Conservation (phyloP, 2,888 invertebrate genomes). For the Thereva nobilitata region DNA sequence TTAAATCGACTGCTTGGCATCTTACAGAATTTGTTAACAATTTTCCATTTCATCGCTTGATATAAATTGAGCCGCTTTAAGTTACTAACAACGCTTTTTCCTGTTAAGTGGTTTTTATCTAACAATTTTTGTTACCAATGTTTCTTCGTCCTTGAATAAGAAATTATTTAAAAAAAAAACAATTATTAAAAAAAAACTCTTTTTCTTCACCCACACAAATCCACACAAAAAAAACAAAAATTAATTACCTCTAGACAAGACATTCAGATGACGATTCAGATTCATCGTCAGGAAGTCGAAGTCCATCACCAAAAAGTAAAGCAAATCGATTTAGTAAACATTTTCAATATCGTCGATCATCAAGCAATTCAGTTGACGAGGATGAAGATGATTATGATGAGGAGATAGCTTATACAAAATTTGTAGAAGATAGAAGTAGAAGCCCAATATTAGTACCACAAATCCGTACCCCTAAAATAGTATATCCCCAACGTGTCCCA, state of each 20-base stretch:
- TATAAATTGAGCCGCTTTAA: no score
- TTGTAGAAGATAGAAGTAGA: constrained; percentile 43
- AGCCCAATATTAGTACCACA: neutral
- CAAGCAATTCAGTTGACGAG: constrained; percentile 52
- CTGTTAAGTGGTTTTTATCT: no score
- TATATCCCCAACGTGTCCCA: constrained; percentile 30
- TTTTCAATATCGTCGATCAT: constrained; percentile 49
- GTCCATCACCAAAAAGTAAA: constrained; percentile 48
- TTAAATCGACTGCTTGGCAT: no score
- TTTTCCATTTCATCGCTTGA: no score
- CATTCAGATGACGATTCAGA: constrained; percentile 52
- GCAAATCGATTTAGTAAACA: neutral
- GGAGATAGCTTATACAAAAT: constrained; percentile 45
- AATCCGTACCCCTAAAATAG: neutral
- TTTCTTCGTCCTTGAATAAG: neutral
- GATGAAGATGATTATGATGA: constrained; percentile 50
- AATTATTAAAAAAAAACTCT: neutral
- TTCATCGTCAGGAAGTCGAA: constrained; percentile 52
- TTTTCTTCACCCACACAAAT: neutral
- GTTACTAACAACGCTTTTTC: no score
- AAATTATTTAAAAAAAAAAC: neutral
- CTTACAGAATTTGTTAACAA: no score
- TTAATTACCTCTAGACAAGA: constrained; percentile 36
- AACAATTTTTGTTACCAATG: no score
- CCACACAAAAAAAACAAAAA: neutral